These are phyloP conservation scores for Megalonaias nervosa DNA, from an alignment of 1,140 invertebrate species.

Conservation along the genomic window DNA sequence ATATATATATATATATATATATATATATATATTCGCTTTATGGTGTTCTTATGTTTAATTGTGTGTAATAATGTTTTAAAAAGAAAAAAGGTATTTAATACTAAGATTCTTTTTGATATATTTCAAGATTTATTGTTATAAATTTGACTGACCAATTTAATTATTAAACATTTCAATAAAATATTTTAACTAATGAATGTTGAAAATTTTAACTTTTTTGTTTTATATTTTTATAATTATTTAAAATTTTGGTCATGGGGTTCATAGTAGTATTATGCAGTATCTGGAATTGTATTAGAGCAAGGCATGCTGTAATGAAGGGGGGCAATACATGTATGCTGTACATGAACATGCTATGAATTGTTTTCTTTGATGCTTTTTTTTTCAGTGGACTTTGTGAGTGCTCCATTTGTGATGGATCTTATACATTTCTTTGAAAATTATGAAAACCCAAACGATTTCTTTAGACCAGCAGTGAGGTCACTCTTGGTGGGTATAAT, in stretches of 20 bases:
- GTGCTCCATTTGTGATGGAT: conserved; percentile 63
- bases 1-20: too few relatives aligned
- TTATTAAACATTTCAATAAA: background rate
- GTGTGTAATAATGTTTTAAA: too few relatives aligned
- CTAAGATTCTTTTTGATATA: too few relatives aligned
- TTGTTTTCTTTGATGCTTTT: conserved; percentile 3
- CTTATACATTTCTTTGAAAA: conserved; percentile 63
- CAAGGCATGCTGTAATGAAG: background rate
- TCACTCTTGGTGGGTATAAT: conserved; percentile 63
- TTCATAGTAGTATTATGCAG: too few relatives aligned
- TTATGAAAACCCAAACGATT: conserved; percentile 59
- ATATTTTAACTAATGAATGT: too few relatives aligned
- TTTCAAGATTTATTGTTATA: background rate
- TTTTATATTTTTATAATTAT: background rate
- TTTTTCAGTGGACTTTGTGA: conserved; percentile 64
- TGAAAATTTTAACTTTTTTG: too few relatives aligned
- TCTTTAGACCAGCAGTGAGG: conserved; percentile 66
- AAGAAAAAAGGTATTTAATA: too few relatives aligned
- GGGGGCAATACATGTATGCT: background rate
- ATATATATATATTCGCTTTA: too few relatives aligned
- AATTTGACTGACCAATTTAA: background rate
- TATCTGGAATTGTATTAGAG: too few relatives aligned
- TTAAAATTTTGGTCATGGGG: too few relatives aligned
- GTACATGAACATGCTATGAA: background rate
- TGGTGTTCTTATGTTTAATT: too few relatives aligned